Evolutionary conservation across 1,140 invertebrate species (phyloP).

Genomic region (Zaprionus tsacasi): DNA sequence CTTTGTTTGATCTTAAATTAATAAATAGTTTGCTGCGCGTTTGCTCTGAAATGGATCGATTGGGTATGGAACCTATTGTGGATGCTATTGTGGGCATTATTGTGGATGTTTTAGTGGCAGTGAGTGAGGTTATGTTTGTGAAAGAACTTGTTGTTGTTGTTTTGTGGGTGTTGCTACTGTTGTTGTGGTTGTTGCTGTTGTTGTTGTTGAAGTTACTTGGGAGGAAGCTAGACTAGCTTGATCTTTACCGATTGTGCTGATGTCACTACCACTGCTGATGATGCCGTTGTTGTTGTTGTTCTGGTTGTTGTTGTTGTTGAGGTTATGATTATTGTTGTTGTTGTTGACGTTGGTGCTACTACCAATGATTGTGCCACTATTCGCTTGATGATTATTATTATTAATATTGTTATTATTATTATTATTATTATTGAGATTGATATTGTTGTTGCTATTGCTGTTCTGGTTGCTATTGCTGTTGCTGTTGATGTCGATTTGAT

Average conservation of each 20-base stretch:
- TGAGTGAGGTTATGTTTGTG: conserved; percentile 28
- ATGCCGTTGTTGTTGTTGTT: conserved; percentile 74
- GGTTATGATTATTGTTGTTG: conserved; percentile 65
- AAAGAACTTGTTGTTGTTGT: conserved; percentile 24
- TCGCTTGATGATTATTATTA: conserved; percentile 74
- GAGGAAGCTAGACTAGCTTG: conserved; percentile 66
- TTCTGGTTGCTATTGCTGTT: conserved; percentile 60
- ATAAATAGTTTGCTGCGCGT: neutral
- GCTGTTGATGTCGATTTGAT: conserved; percentile 74
- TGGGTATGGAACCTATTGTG: conserved; percentile 13
- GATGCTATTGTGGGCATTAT: conserved; percentile 30
- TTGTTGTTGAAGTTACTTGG: conserved; percentile 34
- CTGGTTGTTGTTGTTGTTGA: conserved; percentile 61
- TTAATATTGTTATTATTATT: conserved; percentile 68
- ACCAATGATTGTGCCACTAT: conserved; percentile 84
- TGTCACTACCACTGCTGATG: conserved; percentile 82
- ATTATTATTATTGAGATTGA: conserved; percentile 38
- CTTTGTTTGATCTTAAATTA: conserved; percentile 13
- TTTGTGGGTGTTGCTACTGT: conserved; percentile 15
- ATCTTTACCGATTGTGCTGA: conserved; percentile 83
- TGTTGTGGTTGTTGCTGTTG: conserved; percentile 26
- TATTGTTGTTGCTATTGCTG: conserved; percentile 41
- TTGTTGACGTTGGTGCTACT: conserved; percentile 77
- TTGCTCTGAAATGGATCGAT: conserved; percentile 30
- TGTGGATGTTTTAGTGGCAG: conserved; percentile 20